A percentile compares a stretch with the other conserved stretches of the same genome.
phyloP scores from a whole-genome alignment of 2,888 invertebrate species.

The Thereva unica region DNA sequence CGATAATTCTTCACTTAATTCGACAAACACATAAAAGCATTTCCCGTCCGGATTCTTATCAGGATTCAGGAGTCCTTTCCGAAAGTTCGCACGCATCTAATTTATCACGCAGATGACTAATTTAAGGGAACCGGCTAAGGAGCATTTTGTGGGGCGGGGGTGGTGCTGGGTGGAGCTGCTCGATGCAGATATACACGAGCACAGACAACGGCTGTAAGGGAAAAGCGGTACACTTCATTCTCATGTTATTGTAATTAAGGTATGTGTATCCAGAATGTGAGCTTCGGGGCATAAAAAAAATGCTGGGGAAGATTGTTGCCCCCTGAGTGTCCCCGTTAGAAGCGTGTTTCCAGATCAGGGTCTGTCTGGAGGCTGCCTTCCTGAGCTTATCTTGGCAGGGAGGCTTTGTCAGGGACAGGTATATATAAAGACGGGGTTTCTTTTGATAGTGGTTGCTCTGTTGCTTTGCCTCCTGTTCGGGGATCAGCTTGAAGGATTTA shows the following conservation, averaged over 20 bases:
- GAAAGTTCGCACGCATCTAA: constrained; percentile 39
- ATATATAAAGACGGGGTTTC: constrained; percentile 23
- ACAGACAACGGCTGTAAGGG: not conserved
- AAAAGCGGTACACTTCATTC: constrained; percentile 16
- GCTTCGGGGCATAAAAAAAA: no score
- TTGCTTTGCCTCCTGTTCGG: constrained; percentile 4
- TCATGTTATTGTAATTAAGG: constrained; percentile 33
- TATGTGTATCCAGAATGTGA: not conserved
- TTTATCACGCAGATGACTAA: constrained; percentile 42
- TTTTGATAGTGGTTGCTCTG: constrained; percentile 19
- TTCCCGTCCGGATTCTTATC: not conserved
- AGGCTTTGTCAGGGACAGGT: constrained; percentile 20
- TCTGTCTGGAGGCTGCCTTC: no score
- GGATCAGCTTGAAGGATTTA: constrained; percentile 36
- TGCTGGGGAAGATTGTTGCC: no score
- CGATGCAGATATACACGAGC: constrained; percentile 11
- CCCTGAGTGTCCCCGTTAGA: not conserved
- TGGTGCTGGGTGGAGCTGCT: no score
- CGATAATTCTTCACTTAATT: constrained; percentile 35
- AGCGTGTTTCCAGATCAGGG: no score
- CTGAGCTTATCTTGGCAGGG: constrained; percentile 14
- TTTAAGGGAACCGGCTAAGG: constrained; percentile 26
- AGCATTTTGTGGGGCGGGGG: no score
- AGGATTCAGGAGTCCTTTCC: constrained; percentile 14
- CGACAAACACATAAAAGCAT: constrained; percentile 22